Evolutionary conservation across 2,888 invertebrate genomes (phyloP), one percentile per base, ranked within the genome.

Genomic region (Willowsia nigromaculata): DNA sequence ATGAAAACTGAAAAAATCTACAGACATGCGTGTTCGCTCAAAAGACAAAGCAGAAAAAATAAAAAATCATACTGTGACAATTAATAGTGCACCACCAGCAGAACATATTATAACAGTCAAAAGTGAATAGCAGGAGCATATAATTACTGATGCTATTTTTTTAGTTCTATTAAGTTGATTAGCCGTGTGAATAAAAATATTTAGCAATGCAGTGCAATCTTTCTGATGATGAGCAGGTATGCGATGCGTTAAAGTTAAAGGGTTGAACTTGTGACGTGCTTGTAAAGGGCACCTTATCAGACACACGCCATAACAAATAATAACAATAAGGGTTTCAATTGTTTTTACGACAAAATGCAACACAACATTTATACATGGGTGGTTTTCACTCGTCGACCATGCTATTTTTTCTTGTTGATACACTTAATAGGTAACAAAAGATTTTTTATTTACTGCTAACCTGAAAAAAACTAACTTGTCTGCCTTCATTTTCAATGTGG

Each of bases 141-240:
- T n/a, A n/a, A n/a, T n/a, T n/a, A n/a, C n/a, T 33, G 74, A 50
- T 78, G 33, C 56, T 50, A 30, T 78, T 78, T 78, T 78, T 59
- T 9, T 22, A 4, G 2, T 25, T 53, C 68, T 68, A 59, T 82
- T 82, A 65, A 27, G 65, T 50, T 83, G 82, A 83, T 83, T 83
- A 68, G 68, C 82, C 82, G 82, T 83, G 82, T 68, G 82, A 83
- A 83, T 83, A 68, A 83, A 83, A 83, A 68, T 40, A 62, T 82
- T 40, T 65, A 82, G 82, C 82, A 82, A 82, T 65, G 5, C 27
- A 15, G 37, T 37, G 37, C 68, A 68, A 71, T 71, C 43, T 43
- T 27, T 43, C 43, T 40, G 22, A 37, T 68, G 68, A 68, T 37
- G 68, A 40, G 68, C 68, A 40, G 22, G 68, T 68, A 18, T 18